Base-by-base conservation (phyloP, 2,113 vertebrate genomes). In the Zonotrichia leucophrys region DNA sequence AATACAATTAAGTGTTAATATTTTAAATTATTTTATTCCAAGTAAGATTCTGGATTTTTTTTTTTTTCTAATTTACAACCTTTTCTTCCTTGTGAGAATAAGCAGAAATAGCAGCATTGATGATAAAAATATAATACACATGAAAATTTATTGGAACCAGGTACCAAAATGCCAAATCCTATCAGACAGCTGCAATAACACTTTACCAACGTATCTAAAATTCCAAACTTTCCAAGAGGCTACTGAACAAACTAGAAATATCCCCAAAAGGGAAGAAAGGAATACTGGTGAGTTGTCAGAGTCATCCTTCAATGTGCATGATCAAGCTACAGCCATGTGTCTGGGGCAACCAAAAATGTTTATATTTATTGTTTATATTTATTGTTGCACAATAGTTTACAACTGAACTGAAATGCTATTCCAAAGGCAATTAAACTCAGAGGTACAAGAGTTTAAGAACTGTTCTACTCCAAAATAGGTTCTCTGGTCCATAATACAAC, bases 281-380 rank as follows among this genome's bases (percentile, higher is more conserved):
- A 90, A 9, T 16, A 28, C 7, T 46, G 47, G 59, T 53, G 37
- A 70, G 23, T 25, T 28, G 3, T n/a, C 59, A 70, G 20, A 89
- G 42, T 7, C 46, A 49, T 58, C 46, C n/a, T 74, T 64, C 6
- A 1, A n/a, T 21, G 1, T 53, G 1, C 6, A 25, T 9, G 12
- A 23, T 55, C 35, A 56, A 87, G 7, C 46, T 5, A 52, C 25
- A 59, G 21, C 0, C 22, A 10, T 25, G 33, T 20, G 30, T 18
- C 53, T 83, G 9, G 16, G 13, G 14, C 20, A 83, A 37, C 9
- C 55, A 42, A 23, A 7, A 67, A 12, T 20, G 23, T 58, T 58
- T 14, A 5, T 33, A 41, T 50, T 41, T 41, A 15, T 33, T 56
- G 10, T n/a, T 28, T 28, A 28, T 11, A 7, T 30, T 53, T 30